Evolutionary conservation across 92 coral and sea anemone genomes (phyloP).

Genomic region (Phenganax subtilis): DNA sequence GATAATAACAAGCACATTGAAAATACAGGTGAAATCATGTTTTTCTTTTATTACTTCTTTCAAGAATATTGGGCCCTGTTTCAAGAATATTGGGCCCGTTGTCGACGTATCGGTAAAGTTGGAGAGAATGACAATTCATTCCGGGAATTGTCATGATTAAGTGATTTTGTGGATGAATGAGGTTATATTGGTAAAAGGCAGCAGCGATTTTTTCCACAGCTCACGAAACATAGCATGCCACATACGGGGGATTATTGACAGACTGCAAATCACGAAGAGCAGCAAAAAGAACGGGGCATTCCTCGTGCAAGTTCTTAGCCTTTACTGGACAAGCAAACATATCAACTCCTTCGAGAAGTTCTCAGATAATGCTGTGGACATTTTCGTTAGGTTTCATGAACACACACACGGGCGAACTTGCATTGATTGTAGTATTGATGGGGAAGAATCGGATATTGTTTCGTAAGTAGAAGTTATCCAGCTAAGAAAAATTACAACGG

Average conservation of each 20-base stretch:
- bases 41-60: too few species aligned
- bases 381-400: neutral
- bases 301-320: slow-evolving; percentile 14
- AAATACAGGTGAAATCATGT: too few species aligned
- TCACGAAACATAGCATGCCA: slow-evolving; percentile 21
- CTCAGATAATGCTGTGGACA: neutral
- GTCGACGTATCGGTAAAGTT: slow-evolving; percentile 5
- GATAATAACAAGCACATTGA: too few species aligned
- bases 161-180: neutral
- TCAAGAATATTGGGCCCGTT: neutral
- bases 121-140: slow-evolving; percentile 19
- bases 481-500: neutral
- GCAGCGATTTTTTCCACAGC: slow-evolving; percentile 2
- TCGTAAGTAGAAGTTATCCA: neutral
- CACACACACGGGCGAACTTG: slow-evolving; percentile 31
- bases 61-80: too few species aligned
- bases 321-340: neutral
- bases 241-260: neutral
- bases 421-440: slow-evolving; percentile 4
- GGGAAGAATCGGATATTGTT: neutral
- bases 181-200: neutral
- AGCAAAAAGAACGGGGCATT: slow-evolving; percentile 22
- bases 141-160: neutral
- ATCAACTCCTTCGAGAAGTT: neutral
- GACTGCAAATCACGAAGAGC: neutral